A percentile compares a stretch with the other conserved stretches of the same genome.
Evolutionary conservation across 2,113 vertebrate genomes (phyloP).

Genomic region (Paramisgurnus dabryanus): DNA sequence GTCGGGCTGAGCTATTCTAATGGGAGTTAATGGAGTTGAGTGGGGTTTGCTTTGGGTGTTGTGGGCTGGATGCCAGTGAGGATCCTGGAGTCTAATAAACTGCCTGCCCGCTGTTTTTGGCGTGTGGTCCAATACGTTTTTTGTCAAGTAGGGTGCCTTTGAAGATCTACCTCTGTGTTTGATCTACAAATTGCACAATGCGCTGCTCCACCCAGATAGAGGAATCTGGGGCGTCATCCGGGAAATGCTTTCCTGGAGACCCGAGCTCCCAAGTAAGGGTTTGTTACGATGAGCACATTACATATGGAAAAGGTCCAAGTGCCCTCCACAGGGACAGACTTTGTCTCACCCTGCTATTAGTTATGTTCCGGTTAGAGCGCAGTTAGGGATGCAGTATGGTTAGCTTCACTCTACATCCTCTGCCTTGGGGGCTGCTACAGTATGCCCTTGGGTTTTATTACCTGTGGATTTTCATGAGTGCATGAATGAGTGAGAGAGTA

Average conservation of each 20-base stretch:
- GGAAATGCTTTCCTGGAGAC: not conserved
- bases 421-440: conserved; percentile 3
- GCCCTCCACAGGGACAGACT: conserved; percentile 34
- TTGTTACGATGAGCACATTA: conserved; percentile 38
- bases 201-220: not conserved
- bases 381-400: not conserved
- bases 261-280: not conserved
- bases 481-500: not conserved
- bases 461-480: conserved; percentile 30
- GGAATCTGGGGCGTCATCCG: not conserved
- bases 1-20: conserved; percentile 57
- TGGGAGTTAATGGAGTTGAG: conserved; percentile 75
- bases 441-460: conserved; percentile 35
- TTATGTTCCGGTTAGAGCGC: conserved; percentile 36
- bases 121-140: conserved; percentile 44
- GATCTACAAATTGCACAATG: not conserved
- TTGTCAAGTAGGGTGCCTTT: no score
- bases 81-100: conserved; percentile 73
- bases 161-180: not conserved
- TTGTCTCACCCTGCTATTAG: conserved; percentile 27
- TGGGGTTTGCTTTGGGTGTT: conserved; percentile 67
- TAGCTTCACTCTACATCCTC: not conserved
- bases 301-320: conserved; percentile 6
- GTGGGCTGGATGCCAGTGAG: conserved; percentile 71
- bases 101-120: conserved; percentile 73